phyloP scores from a whole-genome alignment of 2,888 invertebrate genomes.

The Drosophila peninsularis region DNA sequence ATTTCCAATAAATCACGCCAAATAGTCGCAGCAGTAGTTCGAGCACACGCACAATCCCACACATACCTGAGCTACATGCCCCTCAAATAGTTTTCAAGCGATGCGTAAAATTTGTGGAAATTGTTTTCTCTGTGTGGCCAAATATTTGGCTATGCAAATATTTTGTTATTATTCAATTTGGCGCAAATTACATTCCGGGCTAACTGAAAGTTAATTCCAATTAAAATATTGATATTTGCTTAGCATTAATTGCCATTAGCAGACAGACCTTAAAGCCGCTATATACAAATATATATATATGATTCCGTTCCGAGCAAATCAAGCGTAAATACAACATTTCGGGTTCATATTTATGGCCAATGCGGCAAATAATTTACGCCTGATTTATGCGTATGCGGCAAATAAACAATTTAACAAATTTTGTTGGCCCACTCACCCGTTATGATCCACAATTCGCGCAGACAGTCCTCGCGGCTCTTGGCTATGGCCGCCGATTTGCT shows the following conservation, averaged over 20 bases:
- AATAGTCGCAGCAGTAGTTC: slow-evolving; percentile 9
- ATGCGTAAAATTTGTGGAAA: slow-evolving; percentile 25
- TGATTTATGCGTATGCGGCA: slow-evolving; percentile 45
- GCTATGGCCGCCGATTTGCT: slow-evolving; percentile 87
- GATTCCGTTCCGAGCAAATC: slow-evolving; percentile 34
- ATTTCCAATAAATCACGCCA: slow-evolving; percentile 60
- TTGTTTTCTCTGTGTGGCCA: slow-evolving; percentile 35
- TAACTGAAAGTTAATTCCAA: slow-evolving; percentile 42
- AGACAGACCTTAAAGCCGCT: slow-evolving; percentile 32
- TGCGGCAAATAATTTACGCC: slow-evolving; percentile 48
- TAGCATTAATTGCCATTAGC: slow-evolving; percentile 55
- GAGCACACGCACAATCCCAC: neutral
- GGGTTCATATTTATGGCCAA: slow-evolving; percentile 40
- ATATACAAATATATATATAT: slow-evolving; percentile 1
- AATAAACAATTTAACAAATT: slow-evolving; percentile 15
- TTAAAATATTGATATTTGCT: slow-evolving; percentile 69
- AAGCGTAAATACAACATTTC: slow-evolving; percentile 48
- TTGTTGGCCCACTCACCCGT: slow-evolving; percentile 87
- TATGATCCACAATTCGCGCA: slow-evolving; percentile 91
- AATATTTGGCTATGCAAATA: slow-evolving; percentile 70
- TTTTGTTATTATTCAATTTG: slow-evolving; percentile 59
- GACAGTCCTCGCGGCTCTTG: slow-evolving; percentile 88
- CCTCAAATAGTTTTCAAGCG: slow-evolving; percentile 6
- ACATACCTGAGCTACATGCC: neutral
- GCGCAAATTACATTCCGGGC: slow-evolving; percentile 37